A percentile compares a stretch with the other conserved stretches of the same genome.
Conservation (phyloP, 2,797 vertebrate genomes). For the Anguilla pacifica region DNA sequence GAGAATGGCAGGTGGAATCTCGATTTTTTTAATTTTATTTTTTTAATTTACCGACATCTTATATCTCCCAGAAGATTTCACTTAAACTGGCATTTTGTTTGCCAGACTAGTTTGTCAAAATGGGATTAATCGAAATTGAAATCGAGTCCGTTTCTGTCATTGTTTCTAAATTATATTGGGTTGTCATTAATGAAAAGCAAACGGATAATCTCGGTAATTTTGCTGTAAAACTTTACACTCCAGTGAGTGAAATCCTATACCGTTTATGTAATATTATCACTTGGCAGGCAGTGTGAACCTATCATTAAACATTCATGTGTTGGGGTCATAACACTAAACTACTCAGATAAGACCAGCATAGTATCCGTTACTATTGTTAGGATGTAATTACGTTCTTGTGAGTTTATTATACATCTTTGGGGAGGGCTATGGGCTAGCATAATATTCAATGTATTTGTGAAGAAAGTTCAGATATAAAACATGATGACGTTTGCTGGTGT, state of each 20-base stretch:
- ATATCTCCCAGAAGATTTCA: neutral
- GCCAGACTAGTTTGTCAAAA: neutral
- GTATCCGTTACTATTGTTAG: constrained; percentile 3
- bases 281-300: constrained; percentile 10
- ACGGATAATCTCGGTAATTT: neutral
- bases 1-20: too few species aligned
- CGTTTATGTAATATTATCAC: neutral
- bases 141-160: neutral
- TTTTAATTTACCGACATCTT: too few species aligned
- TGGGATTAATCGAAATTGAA: neutral
- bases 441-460: neutral
- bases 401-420: neutral
- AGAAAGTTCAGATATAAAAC: too few species aligned
- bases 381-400: neutral
- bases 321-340: constrained; percentile 14
- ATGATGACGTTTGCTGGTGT: neutral
- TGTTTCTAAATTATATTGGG: neutral
- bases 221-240: neutral
- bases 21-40: too few species aligned
- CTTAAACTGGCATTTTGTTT: neutral
- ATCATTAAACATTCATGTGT: constrained; percentile 19
- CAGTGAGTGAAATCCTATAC: constrained; percentile 13
- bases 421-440: neutral
- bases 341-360: neutral
- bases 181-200: neutral